Evolutionary conservation across 2,113 vertebrate genomes (phyloP), one percentile per base, ranked within the genome.

Genomic region (Oenanthe melanoleuca): DNA sequence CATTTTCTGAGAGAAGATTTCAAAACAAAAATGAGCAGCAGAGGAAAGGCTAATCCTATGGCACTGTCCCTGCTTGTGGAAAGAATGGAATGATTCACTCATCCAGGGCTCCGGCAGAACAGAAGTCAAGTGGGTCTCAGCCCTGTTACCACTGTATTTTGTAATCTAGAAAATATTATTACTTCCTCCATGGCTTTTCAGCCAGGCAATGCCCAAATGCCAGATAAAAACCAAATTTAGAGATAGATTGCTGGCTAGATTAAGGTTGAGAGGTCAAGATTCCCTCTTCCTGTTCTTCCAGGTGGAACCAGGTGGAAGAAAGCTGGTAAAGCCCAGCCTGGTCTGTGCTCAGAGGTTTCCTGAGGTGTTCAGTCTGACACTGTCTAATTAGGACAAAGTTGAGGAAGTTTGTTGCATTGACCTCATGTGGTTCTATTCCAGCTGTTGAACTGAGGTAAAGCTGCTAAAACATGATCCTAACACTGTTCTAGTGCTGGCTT

Each of bases 1-100:
- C 59, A 12, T 84, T 85, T 88, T 85, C 77, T 59, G 65, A 84
- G 82, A 50, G 84, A 69, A 56, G 65, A 75, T 85, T 89, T 96
- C 66, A 53, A 64, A 90, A 73, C 2, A 3, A 29, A 88, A 88
- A 70, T 45, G 69, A 91, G 53, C 73, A 89, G 37, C 31, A 12
- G 40, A 87, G 80, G 38, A 67, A 82, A 88, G 74, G 57, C 69
- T 84, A 15, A 84, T 92, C 59, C 91, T 61, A 12, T 45, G 52
- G 75, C 52, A 31, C 38, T 66, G 49, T 72, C 74, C 40, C 66
- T 67, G 70, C 29, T 29, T 42, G 28, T 69, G 85, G 61, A 79
- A 79, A 88, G 84, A 56, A 28, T 1, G 21, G 69, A 63, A 37
- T 37, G 55, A 79, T 80, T 77, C 52, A 33, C 25, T 66, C 28